phyloP scores from a whole-genome alignment of 2,797 vertebrate species.

The Lagorchestes hirsutus region DNA sequence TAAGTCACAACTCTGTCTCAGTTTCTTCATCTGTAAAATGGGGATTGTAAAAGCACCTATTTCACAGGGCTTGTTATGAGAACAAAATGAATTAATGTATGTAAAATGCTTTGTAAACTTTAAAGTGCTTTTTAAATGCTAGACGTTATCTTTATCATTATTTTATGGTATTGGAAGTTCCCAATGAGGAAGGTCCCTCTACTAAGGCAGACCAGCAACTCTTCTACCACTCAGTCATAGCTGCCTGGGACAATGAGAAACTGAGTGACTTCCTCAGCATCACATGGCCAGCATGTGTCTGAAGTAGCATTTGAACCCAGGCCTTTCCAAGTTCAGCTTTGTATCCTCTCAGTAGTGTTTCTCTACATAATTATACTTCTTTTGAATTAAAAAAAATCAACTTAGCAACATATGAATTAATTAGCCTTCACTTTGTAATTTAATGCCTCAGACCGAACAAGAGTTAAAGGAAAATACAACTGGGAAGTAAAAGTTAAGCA shows the following conservation, averaged over 20 bases:
- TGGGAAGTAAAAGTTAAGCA: background rate
- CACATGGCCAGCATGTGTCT: background rate
- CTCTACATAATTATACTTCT: background rate
- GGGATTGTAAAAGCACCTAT: background rate
- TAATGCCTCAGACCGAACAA: slow-evolving; percentile 11
- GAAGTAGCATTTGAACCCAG: background rate
- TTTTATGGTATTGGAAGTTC: background rate
- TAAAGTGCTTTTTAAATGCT: background rate
- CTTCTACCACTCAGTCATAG: background rate
- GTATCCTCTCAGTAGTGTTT: background rate
- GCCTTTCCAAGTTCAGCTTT: background rate
- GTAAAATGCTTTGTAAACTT: background rate
- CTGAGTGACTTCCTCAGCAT: background rate
- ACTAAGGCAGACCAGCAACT: background rate
- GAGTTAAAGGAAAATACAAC: background rate
- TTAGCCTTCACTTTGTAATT: background rate
- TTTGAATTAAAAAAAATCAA: background rate
- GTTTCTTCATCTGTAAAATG: background rate
- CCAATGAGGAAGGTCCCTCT: background rate
- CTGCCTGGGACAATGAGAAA: background rate
- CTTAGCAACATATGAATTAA: slow-evolving; percentile 17
- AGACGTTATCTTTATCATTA: background rate
- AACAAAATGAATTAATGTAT: background rate
- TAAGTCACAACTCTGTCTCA: background rate
- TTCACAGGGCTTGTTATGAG: background rate